These are phyloP conservation scores for Cherax quadricarinatus DNA, from an alignment of 1,140 invertebrate species.

Conservation along the genomic window DNA sequence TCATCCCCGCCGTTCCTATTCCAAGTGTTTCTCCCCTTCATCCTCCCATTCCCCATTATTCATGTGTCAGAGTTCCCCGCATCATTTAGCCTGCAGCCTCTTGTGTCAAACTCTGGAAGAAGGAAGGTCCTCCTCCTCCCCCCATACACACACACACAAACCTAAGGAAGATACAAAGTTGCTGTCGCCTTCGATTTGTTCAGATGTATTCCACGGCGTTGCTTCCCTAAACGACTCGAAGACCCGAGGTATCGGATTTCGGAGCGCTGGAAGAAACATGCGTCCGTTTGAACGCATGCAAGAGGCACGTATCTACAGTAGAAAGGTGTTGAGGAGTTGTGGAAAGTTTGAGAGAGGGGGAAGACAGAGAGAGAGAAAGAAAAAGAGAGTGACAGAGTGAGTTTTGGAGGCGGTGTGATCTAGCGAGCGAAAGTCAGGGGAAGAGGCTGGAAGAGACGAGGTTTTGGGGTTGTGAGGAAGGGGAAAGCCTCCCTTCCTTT, in stretches of 20 bases:
- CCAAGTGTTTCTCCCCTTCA: not conserved
- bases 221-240: too few species aligned
- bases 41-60: slow-evolving; percentile 31
- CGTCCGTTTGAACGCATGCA: too few species aligned
- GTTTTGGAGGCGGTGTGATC: not conserved
- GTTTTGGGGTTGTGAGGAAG: too few species aligned
- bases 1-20: not conserved
- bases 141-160: not conserved
- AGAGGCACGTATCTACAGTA: too few species aligned
- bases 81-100: slow-evolving; percentile 61
- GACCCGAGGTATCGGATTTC: too few species aligned
- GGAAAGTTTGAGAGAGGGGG: not conserved
- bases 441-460: not conserved
- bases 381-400: not conserved
- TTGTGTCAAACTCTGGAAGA: slow-evolving; percentile 42
- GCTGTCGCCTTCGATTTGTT: not conserved
- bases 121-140: slow-evolving; percentile 4
- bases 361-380: not conserved
- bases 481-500: slow-evolving; percentile 35
- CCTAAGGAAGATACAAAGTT: slow-evolving; percentile 25
- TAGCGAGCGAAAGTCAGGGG: not conserved
- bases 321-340: not conserved
- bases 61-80: slow-evolving; percentile 41
- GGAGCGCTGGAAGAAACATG: too few species aligned
- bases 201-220: not conserved